phyloP scores from a whole-genome alignment of 2,888 invertebrate species.

The Eutolmus rufibarbis region DNA sequence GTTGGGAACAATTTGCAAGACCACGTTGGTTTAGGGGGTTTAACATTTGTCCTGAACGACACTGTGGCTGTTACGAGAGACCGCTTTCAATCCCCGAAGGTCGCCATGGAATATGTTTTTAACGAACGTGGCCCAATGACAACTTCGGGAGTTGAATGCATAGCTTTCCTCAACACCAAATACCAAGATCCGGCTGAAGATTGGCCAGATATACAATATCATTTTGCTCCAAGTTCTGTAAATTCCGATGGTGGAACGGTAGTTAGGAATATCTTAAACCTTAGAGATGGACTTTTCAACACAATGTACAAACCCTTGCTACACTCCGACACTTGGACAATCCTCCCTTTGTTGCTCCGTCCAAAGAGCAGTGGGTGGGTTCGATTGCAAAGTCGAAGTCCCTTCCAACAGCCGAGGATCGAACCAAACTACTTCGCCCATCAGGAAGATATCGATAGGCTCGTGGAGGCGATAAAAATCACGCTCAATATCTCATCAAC shows the following conservation, averaged over 20 bases:
- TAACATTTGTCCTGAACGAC: conserved; percentile 83
- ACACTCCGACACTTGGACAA: conserved; percentile 83
- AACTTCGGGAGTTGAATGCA: conserved; percentile 81
- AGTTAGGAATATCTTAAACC: conserved; percentile 76
- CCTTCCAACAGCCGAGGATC: conserved; percentile 82
- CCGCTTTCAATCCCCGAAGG: conserved; percentile 78
- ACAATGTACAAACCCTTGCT: conserved; percentile 84
- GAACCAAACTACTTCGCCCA: conserved; percentile 93
- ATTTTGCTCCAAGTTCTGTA: conserved; percentile 84
- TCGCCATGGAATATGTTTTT: conserved; percentile 81
- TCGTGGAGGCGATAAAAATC: conserved; percentile 85
- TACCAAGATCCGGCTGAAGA: conserved; percentile 79
- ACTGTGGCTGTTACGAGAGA: conserved; percentile 80
- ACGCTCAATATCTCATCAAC: conserved; percentile 82
- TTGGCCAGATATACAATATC: conserved; percentile 88
- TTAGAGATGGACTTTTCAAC: conserved; percentile 82
- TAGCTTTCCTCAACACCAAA: conserved; percentile 87
- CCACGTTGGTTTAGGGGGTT: conserved; percentile 84
- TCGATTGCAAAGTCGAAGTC: conserved; percentile 81
- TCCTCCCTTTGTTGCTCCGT: conserved; percentile 79
- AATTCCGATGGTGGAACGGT: conserved; percentile 84
- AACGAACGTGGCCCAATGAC: conserved; percentile 86
- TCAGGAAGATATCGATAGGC: conserved; percentile 77
- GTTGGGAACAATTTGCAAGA: conserved; percentile 88
- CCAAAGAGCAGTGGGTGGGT: conserved; percentile 89